These are phyloP conservation scores for Sebastes aleutianus DNA, from an alignment of 2,797 vertebrate genomes.

Conservation along the genomic window DNA sequence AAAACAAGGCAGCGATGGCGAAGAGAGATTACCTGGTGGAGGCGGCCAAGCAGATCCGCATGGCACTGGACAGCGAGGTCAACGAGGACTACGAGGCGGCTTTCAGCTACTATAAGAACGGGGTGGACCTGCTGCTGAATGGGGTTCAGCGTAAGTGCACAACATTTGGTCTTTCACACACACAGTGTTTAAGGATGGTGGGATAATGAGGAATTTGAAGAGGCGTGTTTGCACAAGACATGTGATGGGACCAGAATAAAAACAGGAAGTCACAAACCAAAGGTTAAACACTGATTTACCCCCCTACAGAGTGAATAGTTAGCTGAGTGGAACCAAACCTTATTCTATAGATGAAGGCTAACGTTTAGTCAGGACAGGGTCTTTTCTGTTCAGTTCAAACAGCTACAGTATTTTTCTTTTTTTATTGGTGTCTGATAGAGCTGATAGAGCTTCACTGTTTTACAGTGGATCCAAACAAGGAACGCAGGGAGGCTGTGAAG, in stretches of 20 bases:
- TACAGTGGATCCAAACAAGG: constrained; percentile 96
- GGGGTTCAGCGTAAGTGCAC: constrained; percentile 89
- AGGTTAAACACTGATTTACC: constrained; percentile 18
- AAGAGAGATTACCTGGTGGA: constrained; percentile 95
- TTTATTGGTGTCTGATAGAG: neutral
- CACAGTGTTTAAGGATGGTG: neutral
- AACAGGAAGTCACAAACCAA: constrained; percentile 66
- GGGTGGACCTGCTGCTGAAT: constrained; percentile 93
- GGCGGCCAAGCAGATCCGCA: constrained; percentile 94
- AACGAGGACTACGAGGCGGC: constrained; percentile 97
- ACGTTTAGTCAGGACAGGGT: neutral
- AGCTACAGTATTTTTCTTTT: neutral
- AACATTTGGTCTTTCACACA: neutral
- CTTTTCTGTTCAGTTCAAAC: neutral
- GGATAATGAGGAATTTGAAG: constrained; percentile 1
- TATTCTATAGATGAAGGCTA: neutral
- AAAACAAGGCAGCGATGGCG: constrained; percentile 78
- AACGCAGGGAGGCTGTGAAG: constrained; percentile 94
- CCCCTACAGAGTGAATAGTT: neutral
- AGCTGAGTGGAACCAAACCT: neutral
- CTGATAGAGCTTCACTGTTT: constrained; percentile 28
- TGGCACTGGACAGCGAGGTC: constrained; percentile 95
- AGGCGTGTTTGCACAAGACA: constrained; percentile 26
- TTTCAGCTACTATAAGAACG: constrained; percentile 98
- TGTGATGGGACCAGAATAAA: constrained; percentile 56